Base-by-base conservation (phyloP, 2,113 vertebrate genomes). In the Pontoporia blainvillei region DNA sequence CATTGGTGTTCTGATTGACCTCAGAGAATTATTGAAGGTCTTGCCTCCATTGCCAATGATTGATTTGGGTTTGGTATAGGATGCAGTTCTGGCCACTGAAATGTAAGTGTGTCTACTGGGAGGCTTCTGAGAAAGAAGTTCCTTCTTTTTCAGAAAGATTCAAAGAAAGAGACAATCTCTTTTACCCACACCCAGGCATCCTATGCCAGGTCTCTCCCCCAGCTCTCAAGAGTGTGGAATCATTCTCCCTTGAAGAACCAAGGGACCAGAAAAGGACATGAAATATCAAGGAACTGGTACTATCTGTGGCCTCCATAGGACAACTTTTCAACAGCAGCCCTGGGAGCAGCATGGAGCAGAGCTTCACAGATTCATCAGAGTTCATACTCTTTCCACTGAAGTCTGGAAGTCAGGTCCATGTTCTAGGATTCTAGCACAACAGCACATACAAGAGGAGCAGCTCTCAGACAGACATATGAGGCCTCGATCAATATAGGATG, bases 231-330 rank as follows among this genome's bases (percentile, higher is more conserved):
- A 93, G 2, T 20, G 36, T 8, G 5, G 31, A 21, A 6, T 64
- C 61, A 49, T 49, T 6, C 18, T 18, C 11, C 31, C 18, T 17
- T 64, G 44, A 78, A 64, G 44, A 84, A 57, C 34, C 81, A 27
- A 85, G 21, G 2, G n/a, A 11, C 6, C 12, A 88, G 34, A 69
- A 49, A 27, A 66, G 46, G 78, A 59, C 9, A 36, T 25, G 39
- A 64, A 29, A 15, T n/a, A 29, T n/a, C 52, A 71, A 12, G 52
- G 36, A 76, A 69, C 11, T 1, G 4, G 4, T 46, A 39, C 67
- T 36, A 0, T 46, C 4, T 52, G n/a, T 12, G 0, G 3, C 27
- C 36, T 83, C 69, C 11, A 57, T 1, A 15, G 10, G 21, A 7
- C 29, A 34, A 13, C 36, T 82, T 69, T 64, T 78, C 44, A 57